Percentiles rank a stretch among this genome's conserved stretches.
phyloP scores from a whole-genome alignment of 30 jellyfish, hydroid and myxozoan species.

The Aurelia sp. region DNA sequence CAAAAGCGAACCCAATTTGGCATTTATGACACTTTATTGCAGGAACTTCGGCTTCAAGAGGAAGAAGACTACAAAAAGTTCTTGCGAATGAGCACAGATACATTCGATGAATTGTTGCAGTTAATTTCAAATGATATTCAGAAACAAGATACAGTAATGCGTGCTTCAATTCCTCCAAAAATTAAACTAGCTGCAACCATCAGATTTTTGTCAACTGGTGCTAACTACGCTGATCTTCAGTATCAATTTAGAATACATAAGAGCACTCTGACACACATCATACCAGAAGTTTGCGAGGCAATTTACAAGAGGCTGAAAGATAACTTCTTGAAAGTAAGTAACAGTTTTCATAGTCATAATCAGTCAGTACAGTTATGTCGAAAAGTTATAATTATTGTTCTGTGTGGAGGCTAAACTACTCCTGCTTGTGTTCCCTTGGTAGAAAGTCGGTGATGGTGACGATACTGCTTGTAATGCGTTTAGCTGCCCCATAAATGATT shows the following conservation, averaged over 20 bases:
- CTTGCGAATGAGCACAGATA: too few relatives aligned
- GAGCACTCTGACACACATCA: background rate
- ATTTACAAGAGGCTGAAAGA: conserved; percentile 9
- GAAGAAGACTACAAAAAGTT: too few relatives aligned
- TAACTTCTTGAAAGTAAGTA: conserved; percentile 14
- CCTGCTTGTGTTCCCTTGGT: background rate
- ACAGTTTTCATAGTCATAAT: background rate
- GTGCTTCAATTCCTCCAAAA: conserved; percentile 47
- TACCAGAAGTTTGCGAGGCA: conserved; percentile 63
- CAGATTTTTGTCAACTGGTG: conserved; percentile 9
- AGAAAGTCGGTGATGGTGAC: background rate
- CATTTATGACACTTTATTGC: too few relatives aligned
- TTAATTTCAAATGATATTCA: background rate
- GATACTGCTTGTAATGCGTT: background rate
- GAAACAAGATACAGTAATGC: background rate
- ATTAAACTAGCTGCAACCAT: conserved; percentile 51
- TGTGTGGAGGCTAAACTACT: background rate
- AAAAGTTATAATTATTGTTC: background rate
- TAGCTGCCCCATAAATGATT: background rate
- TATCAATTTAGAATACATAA: conserved; percentile 16
- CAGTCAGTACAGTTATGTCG: background rate
- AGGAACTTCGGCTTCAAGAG: too few relatives aligned
- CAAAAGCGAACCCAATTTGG: too few relatives aligned
- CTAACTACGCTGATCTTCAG: conserved; percentile 13
- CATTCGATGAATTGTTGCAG: background rate